Evolutionary conservation across 2,113 vertebrate genomes (phyloP).

Genomic region (Salvelinus alpinus): DNA sequence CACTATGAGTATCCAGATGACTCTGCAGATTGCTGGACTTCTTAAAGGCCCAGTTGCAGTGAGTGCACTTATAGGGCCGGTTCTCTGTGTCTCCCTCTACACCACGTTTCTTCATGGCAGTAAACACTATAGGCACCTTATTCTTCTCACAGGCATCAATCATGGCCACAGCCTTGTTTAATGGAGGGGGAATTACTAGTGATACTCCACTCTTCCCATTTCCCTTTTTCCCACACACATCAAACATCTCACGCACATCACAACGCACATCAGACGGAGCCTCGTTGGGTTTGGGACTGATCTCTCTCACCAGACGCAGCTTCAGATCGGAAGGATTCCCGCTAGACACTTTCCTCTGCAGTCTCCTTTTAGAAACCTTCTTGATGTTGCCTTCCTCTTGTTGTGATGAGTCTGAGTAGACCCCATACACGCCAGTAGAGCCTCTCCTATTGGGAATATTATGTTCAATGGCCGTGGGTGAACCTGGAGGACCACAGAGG

Average conservation of each 20-base stretch:
- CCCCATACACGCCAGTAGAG: background rate
- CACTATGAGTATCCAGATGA: slow-evolving; percentile 78
- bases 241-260: background rate
- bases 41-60: slow-evolving; percentile 75
- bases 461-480: background rate
- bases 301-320: slow-evolving; percentile 28
- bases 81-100: slow-evolving; percentile 48
- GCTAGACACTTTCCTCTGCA: background rate
- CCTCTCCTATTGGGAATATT: slow-evolving; percentile 1
- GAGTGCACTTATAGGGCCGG: slow-evolving; percentile 68
- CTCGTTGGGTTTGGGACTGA: slow-evolving; percentile 15
- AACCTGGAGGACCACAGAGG: background rate
- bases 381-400: background rate
- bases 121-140: slow-evolving; percentile 52
- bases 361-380: slow-evolving; percentile 18
- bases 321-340: slow-evolving; percentile 11
- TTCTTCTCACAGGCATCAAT: slow-evolving; percentile 15
- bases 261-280: background rate
- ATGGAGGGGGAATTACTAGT: background rate
- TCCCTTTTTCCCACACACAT: background rate
- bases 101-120: slow-evolving; percentile 63
- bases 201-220: background rate
- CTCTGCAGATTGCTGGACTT: slow-evolving; percentile 81
- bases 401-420: background rate
- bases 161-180: slow-evolving; percentile 18